These are phyloP conservation scores for Hemithea aestivaria DNA, from an alignment of 2,888 invertebrate genomes.

Conservation along the genomic window DNA sequence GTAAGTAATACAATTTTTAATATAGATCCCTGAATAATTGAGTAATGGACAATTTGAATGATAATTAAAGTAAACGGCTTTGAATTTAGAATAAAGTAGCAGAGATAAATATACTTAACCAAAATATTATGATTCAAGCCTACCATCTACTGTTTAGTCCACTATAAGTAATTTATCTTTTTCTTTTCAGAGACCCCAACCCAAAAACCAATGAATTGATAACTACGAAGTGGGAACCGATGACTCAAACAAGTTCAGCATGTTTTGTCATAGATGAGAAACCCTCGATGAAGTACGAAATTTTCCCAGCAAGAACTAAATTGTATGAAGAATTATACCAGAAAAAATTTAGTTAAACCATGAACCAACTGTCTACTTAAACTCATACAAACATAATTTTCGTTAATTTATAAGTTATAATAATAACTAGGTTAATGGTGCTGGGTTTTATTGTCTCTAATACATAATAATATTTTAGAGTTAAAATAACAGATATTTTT, in stretches of 20 bases:
- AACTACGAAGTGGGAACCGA: slow-evolving; percentile 55
- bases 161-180: neutral
- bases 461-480: no score
- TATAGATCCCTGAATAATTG: neutral
- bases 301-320: slow-evolving; percentile 51
- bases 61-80: no score
- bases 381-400: no score
- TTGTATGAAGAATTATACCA: slow-evolving; percentile 53
- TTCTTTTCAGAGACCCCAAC: slow-evolving; percentile 59
- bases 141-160: neutral
- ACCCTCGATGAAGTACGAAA: slow-evolving; percentile 49
- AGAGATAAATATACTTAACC: neutral
- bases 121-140: neutral
- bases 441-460: no score
- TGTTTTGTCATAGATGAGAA: slow-evolving; percentile 56
- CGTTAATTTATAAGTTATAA: no score
- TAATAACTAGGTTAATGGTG: no score
- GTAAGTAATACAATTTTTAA: slow-evolving; percentile 40
- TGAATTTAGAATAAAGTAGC: no score
- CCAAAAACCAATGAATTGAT: slow-evolving; percentile 43
- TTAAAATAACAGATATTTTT: no score
- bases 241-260: slow-evolving; percentile 35
- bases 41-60: no score
- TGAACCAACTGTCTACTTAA: no score
- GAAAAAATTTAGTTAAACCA: slow-evolving; percentile 23